Conservation (phyloP, 1,140 invertebrate species). For the Reticulitermes speratus region DNA sequence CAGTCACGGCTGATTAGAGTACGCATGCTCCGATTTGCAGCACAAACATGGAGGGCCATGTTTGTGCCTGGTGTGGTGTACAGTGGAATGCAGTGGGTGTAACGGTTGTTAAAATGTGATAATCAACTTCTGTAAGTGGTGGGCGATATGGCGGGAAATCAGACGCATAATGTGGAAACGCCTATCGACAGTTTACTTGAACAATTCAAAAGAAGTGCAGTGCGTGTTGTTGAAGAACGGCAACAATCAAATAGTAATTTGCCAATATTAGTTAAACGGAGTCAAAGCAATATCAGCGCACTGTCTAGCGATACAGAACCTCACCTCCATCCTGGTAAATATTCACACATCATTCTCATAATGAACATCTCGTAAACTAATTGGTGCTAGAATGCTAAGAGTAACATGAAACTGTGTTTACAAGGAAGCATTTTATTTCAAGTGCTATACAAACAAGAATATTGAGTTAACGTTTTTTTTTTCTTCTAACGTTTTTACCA, state of each 20-base stretch:
- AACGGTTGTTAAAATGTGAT: not conserved
- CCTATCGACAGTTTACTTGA: conserved; percentile 80
- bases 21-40: not conserved
- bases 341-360: not conserved
- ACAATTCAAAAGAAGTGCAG: conserved; percentile 73
- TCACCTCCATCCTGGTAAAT: not conserved
- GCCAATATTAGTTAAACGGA: not conserved
- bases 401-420: not conserved
- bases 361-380: not conserved
- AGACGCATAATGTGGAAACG: conserved; percentile 63
- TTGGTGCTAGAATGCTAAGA: not conserved
- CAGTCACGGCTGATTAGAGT: not conserved
- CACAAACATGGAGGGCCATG: not conserved
- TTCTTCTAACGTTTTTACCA: not conserved
- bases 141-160: not conserved
- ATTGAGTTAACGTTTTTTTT: too few relatives aligned
- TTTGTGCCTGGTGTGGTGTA: not conserved
- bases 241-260: conserved; percentile 18
- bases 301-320: conserved; percentile 5
- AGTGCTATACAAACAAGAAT: not conserved
- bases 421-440: not conserved
- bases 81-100: not conserved
- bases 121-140: not conserved
- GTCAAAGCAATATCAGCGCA: conserved; percentile 20
- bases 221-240: conserved; percentile 67